These are phyloP conservation scores for Sylvietta virens DNA, from an alignment of 2,113 vertebrate species.

Conservation along the genomic window DNA sequence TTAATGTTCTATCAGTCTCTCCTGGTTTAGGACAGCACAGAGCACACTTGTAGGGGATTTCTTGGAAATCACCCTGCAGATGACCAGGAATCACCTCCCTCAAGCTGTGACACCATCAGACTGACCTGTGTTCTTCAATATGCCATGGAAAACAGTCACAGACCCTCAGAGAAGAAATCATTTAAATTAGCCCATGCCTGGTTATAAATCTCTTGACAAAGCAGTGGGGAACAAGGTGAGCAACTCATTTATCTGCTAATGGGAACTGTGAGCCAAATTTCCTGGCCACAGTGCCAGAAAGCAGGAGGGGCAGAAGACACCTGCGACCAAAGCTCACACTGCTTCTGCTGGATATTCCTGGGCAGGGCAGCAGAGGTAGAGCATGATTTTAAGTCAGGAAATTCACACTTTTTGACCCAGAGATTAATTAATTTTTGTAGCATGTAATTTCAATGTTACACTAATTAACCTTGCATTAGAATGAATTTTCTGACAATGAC, in stretches of 20 bases:
- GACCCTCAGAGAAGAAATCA: neutral
- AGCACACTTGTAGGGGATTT: neutral
- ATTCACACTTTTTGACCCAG: conserved; percentile 65
- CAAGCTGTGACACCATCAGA: neutral
- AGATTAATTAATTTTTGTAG: conserved; percentile 73
- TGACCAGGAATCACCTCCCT: neutral
- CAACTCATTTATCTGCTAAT: conserved; percentile 59
- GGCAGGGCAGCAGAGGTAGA: neutral
- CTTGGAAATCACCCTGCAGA: neutral
- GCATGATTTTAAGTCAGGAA: conserved; percentile 38
- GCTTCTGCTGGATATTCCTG: neutral
- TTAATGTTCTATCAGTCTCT: neutral
- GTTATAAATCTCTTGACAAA: conserved; percentile 49
- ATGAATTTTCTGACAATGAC: conserved; percentile 68
- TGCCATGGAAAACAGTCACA: neutral
- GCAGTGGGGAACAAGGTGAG: conserved; percentile 38
- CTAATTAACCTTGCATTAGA: conserved; percentile 76
- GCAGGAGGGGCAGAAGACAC: conserved; percentile 15
- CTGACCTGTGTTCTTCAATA: neutral
- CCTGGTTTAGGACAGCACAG: neutral
- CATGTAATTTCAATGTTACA: conserved; percentile 72
- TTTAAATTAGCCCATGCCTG: neutral
- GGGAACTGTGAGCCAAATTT: conserved; percentile 57
- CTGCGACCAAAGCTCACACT: conserved; percentile 12
- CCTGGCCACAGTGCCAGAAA: conserved; percentile 37